These are phyloP conservation scores for Neolamprologus modestus DNA, from an alignment of 2,113 vertebrate genomes.

Conservation along the genomic window DNA sequence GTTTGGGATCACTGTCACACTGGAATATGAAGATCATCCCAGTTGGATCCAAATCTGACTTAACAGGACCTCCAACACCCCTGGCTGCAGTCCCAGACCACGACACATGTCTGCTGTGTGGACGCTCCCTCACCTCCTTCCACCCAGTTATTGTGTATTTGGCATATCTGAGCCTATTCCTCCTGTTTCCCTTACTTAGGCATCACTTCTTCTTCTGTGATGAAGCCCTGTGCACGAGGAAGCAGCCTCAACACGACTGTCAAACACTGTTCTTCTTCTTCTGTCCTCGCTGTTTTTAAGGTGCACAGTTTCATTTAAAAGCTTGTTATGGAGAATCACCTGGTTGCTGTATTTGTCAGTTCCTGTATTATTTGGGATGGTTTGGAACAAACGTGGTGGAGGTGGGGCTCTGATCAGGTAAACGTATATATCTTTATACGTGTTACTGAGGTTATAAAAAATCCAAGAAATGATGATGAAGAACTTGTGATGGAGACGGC, in stretches of 20 bases:
- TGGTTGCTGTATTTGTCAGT: neutral
- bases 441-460: neutral
- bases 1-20: neutral
- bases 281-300: neutral
- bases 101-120: fast-evolving
- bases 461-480: neutral
- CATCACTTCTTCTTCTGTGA: neutral
- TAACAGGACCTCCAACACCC: neutral
- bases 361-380: neutral
- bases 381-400: neutral
- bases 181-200: neutral
- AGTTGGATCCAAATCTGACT: neutral
- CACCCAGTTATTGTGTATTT: neutral
- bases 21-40: neutral
- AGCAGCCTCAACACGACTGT: neutral
- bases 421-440: neutral
- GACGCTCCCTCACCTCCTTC: neutral
- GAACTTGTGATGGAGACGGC: neutral
- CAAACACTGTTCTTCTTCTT: neutral
- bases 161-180: neutral
- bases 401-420: neutral
- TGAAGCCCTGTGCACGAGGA: neutral
- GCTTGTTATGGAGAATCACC: neutral
- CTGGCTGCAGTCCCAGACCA: neutral
- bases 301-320: neutral